Evolutionary conservation across 2,113 vertebrate species (phyloP).

Genomic region (Chlamydotis undulata): DNA sequence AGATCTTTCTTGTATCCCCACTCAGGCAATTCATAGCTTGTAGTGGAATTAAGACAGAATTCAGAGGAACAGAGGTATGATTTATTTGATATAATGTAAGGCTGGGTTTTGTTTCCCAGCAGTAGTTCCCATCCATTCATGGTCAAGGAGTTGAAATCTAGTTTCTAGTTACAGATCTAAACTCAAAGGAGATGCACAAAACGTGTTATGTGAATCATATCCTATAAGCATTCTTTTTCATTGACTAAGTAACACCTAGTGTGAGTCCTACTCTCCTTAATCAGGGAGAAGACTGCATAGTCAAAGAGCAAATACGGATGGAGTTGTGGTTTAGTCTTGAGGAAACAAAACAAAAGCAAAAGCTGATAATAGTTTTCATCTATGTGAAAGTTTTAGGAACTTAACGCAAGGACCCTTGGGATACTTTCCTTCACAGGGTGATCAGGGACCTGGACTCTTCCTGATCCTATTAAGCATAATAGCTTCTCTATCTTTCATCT

Average conservation of each 20-base stretch:
- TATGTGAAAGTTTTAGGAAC: not conserved
- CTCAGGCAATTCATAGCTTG: not conserved
- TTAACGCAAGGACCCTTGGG: not conserved
- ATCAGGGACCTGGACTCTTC: rapidly evolving
- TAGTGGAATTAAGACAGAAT: not conserved
- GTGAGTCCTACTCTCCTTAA: not conserved
- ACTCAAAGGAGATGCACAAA: not conserved
- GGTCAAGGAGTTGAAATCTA: not conserved
- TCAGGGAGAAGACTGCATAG: not conserved
- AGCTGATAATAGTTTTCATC: not conserved
- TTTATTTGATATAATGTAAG: not conserved
- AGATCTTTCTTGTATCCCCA: not conserved
- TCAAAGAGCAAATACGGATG: not conserved
- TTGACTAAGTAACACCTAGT: not conserved
- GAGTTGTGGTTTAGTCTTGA: not conserved
- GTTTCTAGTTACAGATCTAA: not conserved
- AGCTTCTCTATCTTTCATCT: not conserved
- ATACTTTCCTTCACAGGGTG: not conserved
- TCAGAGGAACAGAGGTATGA: not conserved
- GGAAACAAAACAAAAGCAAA: not conserved
- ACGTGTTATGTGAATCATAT: not conserved
- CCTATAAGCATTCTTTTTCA: not conserved
- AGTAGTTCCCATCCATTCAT: not conserved
- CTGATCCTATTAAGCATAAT: not conserved
- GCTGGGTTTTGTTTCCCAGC: not conserved